phyloP scores from a whole-genome alignment of 2,888 invertebrate genomes.

The Melanostoma scalare region DNA sequence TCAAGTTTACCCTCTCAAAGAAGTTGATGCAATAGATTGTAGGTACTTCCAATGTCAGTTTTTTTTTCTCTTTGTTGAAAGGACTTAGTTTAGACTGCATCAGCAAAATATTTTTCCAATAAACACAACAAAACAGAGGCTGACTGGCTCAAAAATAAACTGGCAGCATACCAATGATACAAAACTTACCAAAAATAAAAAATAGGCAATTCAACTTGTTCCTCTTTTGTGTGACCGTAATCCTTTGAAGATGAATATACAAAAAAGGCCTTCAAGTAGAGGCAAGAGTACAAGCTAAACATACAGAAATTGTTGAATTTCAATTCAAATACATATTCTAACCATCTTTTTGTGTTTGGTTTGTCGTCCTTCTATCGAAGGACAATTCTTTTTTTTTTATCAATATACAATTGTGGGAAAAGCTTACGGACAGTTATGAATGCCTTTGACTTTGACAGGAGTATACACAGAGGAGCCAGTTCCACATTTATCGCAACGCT shows the following conservation, averaged over 20 bases:
- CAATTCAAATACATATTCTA: no score
- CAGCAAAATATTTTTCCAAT: conserved; percentile 31
- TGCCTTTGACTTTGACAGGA: no score
- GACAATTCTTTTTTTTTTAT: no score
- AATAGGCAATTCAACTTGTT: conserved; percentile 1
- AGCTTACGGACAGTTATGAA: no score
- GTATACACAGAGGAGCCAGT: no score
- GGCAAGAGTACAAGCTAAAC: no score
- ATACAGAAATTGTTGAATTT: no score
- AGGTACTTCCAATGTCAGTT: conserved; percentile 20
- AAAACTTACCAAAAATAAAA: conserved; percentile 3
- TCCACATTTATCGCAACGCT: no score
- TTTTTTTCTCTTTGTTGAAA: not conserved
- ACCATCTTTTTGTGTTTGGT: no score
- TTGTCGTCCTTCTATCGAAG: no score
- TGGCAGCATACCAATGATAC: conserved; percentile 37
- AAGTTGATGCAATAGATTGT: not conserved
- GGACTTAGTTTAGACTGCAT: conserved; percentile 24
- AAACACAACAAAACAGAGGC: not conserved
- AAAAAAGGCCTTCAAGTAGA: no score
- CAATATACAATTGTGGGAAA: no score
- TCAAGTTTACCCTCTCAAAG: not conserved
- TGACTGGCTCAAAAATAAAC: not conserved
- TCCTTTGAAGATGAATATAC: conserved; percentile 21
- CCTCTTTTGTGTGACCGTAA: conserved; percentile 9